These are phyloP conservation scores for Dryobota labecula DNA, from an alignment of 2,888 invertebrate species.

Conservation along the genomic window DNA sequence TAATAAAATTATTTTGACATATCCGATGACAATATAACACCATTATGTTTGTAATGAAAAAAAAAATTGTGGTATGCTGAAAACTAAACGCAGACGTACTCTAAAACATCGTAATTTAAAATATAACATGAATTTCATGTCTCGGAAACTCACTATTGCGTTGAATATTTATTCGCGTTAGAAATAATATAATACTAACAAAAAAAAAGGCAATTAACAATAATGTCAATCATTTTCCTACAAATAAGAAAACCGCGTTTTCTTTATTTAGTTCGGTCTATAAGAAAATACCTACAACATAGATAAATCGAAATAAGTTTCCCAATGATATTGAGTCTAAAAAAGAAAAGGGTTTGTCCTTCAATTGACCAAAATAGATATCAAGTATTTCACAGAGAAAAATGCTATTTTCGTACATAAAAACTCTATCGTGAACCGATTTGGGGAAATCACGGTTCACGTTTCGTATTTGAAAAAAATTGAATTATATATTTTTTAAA, in stretches of 20 bases:
- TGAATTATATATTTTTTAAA: background rate
- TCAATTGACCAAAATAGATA: background rate
- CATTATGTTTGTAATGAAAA: too few relatives aligned
- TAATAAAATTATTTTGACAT: background rate
- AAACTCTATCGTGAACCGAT: background rate
- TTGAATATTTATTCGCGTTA: background rate
- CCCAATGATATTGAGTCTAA: too few relatives aligned
- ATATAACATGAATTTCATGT: background rate
- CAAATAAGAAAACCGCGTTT: background rate
- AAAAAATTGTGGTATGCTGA: background rate
- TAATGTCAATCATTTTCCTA: background rate
- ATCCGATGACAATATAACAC: background rate
- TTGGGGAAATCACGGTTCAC: background rate
- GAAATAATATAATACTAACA: too few relatives aligned
- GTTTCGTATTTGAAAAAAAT: background rate
- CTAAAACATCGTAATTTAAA: background rate
- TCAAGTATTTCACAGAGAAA: too few relatives aligned
- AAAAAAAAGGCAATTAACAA: background rate
- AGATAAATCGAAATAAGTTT: background rate
- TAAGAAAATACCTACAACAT: background rate
- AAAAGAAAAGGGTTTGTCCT: background rate
- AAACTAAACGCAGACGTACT: background rate
- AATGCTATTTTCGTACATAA: fast-evolving
- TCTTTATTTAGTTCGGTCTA: background rate
- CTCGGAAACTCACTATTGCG: background rate